Conservation (phyloP, 64 coral and sea anemone species). For the Dendronephthya gigantea region DNA sequence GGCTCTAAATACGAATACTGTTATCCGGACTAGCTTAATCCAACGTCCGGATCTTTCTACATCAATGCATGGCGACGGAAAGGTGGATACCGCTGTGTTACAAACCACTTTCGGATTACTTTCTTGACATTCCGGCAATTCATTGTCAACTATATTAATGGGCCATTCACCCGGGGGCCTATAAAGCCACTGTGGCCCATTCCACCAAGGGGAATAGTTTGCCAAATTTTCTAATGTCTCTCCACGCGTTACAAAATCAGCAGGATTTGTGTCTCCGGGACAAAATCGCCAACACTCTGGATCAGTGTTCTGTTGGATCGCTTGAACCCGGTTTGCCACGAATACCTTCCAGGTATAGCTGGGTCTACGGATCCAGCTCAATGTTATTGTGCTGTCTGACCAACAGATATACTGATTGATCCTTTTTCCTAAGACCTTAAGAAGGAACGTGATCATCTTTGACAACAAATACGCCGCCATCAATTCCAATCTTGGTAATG, state of each 20-base stretch:
- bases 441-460: not conserved
- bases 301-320: not conserved
- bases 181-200: not conserved
- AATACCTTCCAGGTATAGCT: conserved; percentile 23
- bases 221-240: not conserved
- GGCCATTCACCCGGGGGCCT: not conserved
- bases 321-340: conserved; percentile 11
- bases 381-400: conserved; percentile 13
- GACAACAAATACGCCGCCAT: conserved; percentile 3
- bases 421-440: not conserved
- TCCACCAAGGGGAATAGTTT: not conserved
- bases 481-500: conserved; percentile 27
- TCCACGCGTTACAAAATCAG: not conserved
- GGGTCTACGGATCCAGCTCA: conserved; percentile 13
- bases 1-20: not conserved
- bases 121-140: not conserved
- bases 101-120: not conserved
- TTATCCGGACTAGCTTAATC: not conserved
- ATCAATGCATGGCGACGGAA: not conserved
- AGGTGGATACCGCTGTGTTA: not conserved
- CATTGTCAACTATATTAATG: not conserved
- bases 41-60: not conserved
- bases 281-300: not conserved
- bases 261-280: not conserved
- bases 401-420: conserved; percentile 11